A percentile compares a stretch with the other conserved stretches of the same genome.
Evolutionary conservation across 2,797 vertebrate genomes (phyloP).

Genomic region (Sebastes matsubarae): DNA sequence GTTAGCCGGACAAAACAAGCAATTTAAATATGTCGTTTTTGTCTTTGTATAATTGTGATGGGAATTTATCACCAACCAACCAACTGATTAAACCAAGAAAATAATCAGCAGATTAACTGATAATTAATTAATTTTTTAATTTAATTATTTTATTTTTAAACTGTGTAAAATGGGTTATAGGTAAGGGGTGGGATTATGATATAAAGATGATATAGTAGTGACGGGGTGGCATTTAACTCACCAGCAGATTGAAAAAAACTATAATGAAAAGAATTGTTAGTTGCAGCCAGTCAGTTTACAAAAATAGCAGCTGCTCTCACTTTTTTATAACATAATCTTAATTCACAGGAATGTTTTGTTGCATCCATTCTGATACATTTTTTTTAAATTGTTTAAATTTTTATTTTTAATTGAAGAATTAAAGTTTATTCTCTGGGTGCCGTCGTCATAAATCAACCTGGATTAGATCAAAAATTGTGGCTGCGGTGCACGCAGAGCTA

Average conservation of each 20-base stretch:
- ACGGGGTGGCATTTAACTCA: no score
- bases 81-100: neutral
- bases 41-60: neutral
- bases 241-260: no score
- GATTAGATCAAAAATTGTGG: neutral
- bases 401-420: neutral
- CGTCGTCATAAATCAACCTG: neutral
- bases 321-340: no score
- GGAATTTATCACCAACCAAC: neutral
- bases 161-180: no score
- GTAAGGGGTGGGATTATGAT: no score
- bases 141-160: no score
- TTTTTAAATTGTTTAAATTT: no score
- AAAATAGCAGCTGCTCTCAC: neutral
- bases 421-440: neutral
- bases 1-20: neutral
- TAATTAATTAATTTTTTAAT: no score
- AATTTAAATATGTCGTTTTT: neutral
- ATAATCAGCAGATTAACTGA: no score
- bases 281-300: neutral
- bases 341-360: neutral
- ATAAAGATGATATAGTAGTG: no score
- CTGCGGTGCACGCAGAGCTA: neutral
- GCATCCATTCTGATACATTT: no score
- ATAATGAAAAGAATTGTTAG: neutral